Percentiles rank a stretch among this genome's conserved stretches.
phyloP scores from a whole-genome alignment of 1,140 invertebrate species.

The Palaemon carinicauda region DNA sequence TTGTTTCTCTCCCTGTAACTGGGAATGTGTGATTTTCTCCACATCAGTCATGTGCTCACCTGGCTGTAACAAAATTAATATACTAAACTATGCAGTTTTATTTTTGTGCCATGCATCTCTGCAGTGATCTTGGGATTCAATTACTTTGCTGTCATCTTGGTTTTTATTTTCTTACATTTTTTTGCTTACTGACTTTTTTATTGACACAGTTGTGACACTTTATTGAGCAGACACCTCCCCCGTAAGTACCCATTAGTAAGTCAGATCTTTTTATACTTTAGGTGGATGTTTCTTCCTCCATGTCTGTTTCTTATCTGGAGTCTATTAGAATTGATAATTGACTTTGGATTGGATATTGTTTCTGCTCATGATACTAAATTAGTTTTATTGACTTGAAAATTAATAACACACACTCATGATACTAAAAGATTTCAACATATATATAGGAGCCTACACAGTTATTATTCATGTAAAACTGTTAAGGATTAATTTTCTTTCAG shows the following conservation, averaged over 20 bases:
- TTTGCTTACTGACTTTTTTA: conserved; percentile 9
- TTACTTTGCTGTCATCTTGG: neutral
- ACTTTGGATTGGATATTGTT: conserved; percentile 1
- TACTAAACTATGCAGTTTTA: neutral
- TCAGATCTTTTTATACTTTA: neutral
- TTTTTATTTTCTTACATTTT: neutral
- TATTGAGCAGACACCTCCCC: conserved; percentile 12
- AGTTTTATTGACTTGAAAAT: conserved; percentile 27
- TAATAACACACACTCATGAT: conserved; percentile 43
- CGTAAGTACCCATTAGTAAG: conserved; percentile 28
- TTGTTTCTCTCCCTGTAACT: conserved; percentile 47
- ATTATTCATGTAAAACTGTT: neutral
- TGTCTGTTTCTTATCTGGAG: conserved; percentile 27
- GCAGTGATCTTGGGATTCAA: neutral
- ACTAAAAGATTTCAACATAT: conserved; percentile 26
- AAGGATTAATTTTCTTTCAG: conserved; percentile 45
- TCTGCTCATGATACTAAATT: conserved; percentile 30
- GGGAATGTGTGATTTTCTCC: conserved; percentile 45
- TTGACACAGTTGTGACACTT: conserved; percentile 7
- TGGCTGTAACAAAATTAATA: conserved; percentile 31
- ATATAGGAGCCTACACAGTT: no score
- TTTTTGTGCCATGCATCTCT: neutral
- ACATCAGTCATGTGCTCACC: conserved; percentile 26
- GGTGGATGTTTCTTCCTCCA: conserved; percentile 23
- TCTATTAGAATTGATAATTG: conserved; percentile 17